Conservation (phyloP, 2,797 vertebrate species). For the Parotocinclus haroldoi region DNA sequence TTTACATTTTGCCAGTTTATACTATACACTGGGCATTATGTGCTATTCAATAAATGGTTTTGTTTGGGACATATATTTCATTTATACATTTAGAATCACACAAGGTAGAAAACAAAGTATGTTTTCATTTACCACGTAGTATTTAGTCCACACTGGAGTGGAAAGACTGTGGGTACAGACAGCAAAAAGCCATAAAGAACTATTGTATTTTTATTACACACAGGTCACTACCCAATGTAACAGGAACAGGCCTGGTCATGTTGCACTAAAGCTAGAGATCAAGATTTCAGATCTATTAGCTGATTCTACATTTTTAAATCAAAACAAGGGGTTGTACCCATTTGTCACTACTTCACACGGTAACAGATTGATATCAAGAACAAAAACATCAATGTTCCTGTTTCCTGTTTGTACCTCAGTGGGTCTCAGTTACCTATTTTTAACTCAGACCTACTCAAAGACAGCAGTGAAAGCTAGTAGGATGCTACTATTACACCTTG, state of each 20-base stretch:
- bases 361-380: slow-evolving; percentile 40
- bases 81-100: too few species aligned
- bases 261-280: slow-evolving; percentile 24
- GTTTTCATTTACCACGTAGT: too few species aligned
- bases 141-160: too few species aligned
- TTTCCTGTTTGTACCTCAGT: slow-evolving; percentile 37
- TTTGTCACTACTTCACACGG: background rate
- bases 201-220: slow-evolving; percentile 37
- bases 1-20: background rate
- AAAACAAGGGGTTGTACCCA: slow-evolving; percentile 37
- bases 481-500: slow-evolving; percentile 47
- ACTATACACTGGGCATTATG: background rate
- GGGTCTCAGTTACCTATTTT: slow-evolving; percentile 37
- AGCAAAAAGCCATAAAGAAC: slow-evolving; percentile 34
- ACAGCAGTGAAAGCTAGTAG: slow-evolving; percentile 43
- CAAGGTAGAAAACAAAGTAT: too few species aligned
- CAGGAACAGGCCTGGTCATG: slow-evolving; percentile 14
- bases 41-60: too few species aligned
- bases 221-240: slow-evolving; percentile 34
- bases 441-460: slow-evolving; percentile 46
- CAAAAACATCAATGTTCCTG: slow-evolving; percentile 56
- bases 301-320: slow-evolving; percentile 45
- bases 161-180: slow-evolving; percentile 10
- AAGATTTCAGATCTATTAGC: slow-evolving; percentile 24
- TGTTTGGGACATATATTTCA: too few species aligned